These are phyloP conservation scores for Apis cerana DNA, from an alignment of 1,140 invertebrate genomes.

Conservation along the genomic window DNA sequence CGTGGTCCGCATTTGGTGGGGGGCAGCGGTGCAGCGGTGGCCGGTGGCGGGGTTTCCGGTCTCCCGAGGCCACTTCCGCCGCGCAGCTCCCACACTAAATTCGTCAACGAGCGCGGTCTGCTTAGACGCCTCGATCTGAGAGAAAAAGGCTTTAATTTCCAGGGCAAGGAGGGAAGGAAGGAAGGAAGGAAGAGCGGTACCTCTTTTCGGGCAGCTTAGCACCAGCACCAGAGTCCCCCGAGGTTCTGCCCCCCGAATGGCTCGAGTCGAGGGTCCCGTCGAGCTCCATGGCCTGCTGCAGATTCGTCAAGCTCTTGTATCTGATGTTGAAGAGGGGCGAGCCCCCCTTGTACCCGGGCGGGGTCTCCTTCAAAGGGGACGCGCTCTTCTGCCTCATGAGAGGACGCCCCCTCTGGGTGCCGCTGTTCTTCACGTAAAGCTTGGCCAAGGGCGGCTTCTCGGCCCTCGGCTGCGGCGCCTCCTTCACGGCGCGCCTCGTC, in stretches of 20 bases:
- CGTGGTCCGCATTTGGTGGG: conserved; percentile 78
- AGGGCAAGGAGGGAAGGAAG: rapidly evolving
- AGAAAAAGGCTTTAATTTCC: neutral
- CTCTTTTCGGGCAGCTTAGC: conserved; percentile 91
- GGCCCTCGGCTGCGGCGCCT: conserved; percentile 75
- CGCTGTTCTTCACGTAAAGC: conserved; percentile 89
- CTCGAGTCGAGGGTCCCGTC: conserved; percentile 93
- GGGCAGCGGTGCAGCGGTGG: conserved; percentile 74
- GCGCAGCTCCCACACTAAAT: conserved; percentile 91
- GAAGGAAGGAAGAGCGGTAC: neutral
- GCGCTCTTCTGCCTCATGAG: conserved; percentile 87
- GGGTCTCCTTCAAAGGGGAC: conserved; percentile 87
- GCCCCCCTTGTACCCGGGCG: conserved; percentile 86
- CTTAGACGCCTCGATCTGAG: conserved; percentile 85
- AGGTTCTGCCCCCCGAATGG: conserved; percentile 92
- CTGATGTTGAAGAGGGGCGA: conserved; percentile 91
- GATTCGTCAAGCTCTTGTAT: conserved; percentile 91
- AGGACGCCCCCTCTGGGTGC: conserved; percentile 85
- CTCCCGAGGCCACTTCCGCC: conserved; percentile 80
- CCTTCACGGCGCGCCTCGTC: conserved; percentile 82
- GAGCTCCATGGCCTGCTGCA: conserved; percentile 89
- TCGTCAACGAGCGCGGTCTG: conserved; percentile 91
- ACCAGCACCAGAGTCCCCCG: conserved; percentile 90
- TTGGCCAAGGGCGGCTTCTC: conserved; percentile 84
- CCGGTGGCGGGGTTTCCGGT: conserved; percentile 80